phyloP scores from a whole-genome alignment of 2,888 invertebrate species.

The Trichogramma dendrolimi region DNA sequence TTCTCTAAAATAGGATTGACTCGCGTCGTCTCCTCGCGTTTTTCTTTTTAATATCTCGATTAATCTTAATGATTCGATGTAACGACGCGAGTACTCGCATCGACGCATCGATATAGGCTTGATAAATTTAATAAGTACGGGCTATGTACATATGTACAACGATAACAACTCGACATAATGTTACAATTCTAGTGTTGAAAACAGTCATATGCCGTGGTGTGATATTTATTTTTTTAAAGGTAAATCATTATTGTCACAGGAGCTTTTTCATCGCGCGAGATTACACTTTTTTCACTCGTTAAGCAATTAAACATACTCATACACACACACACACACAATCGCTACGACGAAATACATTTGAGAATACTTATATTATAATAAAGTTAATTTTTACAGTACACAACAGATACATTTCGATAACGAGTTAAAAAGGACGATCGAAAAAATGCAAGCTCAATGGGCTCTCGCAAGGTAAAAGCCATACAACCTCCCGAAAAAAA shows the following conservation, averaged over 20 bases:
- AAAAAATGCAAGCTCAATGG: no score
- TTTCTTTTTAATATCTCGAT: slow-evolving; percentile 3
- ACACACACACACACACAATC: no score
- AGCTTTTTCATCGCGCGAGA: slow-evolving; percentile 19
- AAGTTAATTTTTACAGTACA: no score
- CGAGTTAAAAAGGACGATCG: no score
- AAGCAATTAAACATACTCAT: no score
- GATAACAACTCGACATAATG: slow-evolving; percentile 44
- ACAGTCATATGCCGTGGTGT: slow-evolving; percentile 28
- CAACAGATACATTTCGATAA: no score
- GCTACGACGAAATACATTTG: no score
- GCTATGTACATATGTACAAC: slow-evolving; percentile 53
- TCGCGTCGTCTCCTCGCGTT: slow-evolving; percentile 25
- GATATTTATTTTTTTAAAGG: slow-evolving; percentile 13
- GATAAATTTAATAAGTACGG: slow-evolving; percentile 52
- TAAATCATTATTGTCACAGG: slow-evolving; percentile 25
- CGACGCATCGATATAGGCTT: slow-evolving; percentile 39
- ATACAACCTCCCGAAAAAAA: no score
- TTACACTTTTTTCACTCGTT: slow-evolving; percentile 13
- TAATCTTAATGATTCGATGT: slow-evolving; percentile 4
- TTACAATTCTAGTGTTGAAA: slow-evolving; percentile 39
- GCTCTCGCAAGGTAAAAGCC: no score
- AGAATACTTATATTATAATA: no score
- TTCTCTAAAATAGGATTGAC: slow-evolving; percentile 18
- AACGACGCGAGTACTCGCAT: background rate